Percentiles rank a stretch among this genome's conserved stretches.
Evolutionary conservation across 2,888 invertebrate genomes (phyloP).

Genomic region (Melanostoma mellinum): DNA sequence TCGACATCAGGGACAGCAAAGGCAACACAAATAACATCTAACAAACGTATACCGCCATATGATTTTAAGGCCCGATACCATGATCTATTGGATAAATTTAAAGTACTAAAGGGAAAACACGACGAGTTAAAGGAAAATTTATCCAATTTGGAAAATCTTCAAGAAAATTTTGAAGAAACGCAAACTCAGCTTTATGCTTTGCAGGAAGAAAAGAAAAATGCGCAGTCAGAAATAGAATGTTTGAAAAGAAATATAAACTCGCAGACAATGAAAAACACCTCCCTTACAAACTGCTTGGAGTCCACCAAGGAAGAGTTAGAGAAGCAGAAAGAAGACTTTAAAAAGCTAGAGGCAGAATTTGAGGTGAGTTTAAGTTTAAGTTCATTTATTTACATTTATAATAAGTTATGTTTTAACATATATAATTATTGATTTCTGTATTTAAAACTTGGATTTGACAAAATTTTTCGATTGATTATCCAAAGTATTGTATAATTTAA

Average conservation of each 20-base stretch:
- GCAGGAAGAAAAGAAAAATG: slow-evolving; percentile 77
- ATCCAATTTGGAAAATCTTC: slow-evolving; percentile 82
- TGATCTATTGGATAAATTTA: slow-evolving; percentile 85
- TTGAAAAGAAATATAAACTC: slow-evolving; percentile 77
- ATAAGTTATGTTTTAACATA: too few relatives aligned
- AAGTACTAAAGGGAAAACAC: slow-evolving; percentile 83
- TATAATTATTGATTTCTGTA: too few relatives aligned
- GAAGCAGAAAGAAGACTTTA: too few relatives aligned
- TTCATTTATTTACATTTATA: too few relatives aligned
- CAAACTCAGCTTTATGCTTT: slow-evolving; percentile 78
- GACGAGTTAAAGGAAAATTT: slow-evolving; percentile 83
- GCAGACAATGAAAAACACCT: slow-evolving; percentile 77
- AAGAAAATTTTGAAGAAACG: slow-evolving; percentile 83
- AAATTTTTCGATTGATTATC: too few relatives aligned
- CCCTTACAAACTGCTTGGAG: slow-evolving; percentile 76
- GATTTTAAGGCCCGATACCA: slow-evolving; percentile 86
- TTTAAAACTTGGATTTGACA: too few relatives aligned
- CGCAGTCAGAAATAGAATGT: slow-evolving; percentile 77
- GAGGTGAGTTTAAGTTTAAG: slow-evolving; percentile 76
- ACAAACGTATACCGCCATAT: slow-evolving; percentile 85
- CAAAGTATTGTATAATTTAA: slow-evolving; percentile 8
- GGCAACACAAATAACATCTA: slow-evolving; percentile 75
- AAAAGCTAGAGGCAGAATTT: slow-evolving; percentile 75
- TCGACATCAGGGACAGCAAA: slow-evolving; percentile 75
- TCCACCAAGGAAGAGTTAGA: slow-evolving; percentile 77